phyloP scores from a whole-genome alignment of 2,797 vertebrate genomes.

The Galaxias olidus region DNA sequence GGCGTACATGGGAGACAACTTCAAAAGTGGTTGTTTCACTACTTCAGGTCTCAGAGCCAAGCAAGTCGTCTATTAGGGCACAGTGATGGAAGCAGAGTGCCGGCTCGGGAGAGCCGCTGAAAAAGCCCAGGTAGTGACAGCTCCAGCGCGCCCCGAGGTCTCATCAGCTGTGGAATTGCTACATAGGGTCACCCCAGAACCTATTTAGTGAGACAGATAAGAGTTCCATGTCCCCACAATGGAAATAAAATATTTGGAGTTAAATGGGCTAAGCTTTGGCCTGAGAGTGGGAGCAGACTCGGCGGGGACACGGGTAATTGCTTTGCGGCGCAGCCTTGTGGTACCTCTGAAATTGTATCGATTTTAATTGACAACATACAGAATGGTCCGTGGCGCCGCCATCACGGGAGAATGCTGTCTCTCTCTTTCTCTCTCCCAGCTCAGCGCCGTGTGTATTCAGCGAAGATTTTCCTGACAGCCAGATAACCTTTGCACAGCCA shows the following conservation, averaged over 20 bases:
- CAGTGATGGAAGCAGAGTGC: not conserved
- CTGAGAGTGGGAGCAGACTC: not conserved
- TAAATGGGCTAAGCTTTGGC: not conserved
- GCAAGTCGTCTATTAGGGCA: not conserved
- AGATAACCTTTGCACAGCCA: no score
- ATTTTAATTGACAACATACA: constrained; percentile 7
- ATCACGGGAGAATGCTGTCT: not conserved
- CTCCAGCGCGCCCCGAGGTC: not conserved
- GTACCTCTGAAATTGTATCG: constrained; percentile 4
- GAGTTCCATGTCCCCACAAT: not conserved
- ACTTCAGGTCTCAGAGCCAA: not conserved
- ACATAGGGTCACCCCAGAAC: not conserved
- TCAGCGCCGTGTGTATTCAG: not conserved
- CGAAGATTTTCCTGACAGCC: not conserved
- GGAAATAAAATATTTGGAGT: not conserved
- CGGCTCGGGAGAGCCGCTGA: not conserved
- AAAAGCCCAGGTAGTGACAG: not conserved
- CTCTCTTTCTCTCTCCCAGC: not conserved
- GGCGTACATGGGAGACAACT: no score
- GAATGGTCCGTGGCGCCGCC: constrained; percentile 1
- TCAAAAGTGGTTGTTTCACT: not conserved
- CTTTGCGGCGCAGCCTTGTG: not conserved
- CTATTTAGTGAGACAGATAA: constrained; percentile 5
- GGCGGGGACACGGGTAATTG: constrained; percentile 6
- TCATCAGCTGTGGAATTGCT: not conserved